Conservation (phyloP, 2,797 vertebrate genomes). For the Novumbra hubbsi region DNA sequence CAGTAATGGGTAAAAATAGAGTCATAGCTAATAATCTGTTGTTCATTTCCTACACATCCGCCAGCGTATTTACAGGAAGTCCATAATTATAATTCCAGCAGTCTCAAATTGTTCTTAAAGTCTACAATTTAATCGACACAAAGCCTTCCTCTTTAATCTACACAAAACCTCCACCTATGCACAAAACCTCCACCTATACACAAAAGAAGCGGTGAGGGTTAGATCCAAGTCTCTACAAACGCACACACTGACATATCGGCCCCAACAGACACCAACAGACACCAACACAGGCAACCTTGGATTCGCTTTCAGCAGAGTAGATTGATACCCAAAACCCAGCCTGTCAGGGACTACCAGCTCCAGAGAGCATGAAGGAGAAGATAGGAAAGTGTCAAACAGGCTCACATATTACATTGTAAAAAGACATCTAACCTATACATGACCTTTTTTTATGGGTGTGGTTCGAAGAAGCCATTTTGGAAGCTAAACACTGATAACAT, state of each 20-base stretch:
- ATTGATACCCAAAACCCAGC: background rate
- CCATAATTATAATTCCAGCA: background rate
- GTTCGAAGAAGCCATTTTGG: conserved; percentile 26
- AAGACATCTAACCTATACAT: background rate
- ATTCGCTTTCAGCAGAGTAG: background rate
- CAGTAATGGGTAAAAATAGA: background rate
- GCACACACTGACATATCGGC: background rate
- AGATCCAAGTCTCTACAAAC: background rate
- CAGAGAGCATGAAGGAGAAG: background rate
- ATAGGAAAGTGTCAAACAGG: background rate
- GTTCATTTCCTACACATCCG: background rate
- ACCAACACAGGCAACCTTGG: background rate
- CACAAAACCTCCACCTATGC: background rate
- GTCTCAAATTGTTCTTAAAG: background rate
- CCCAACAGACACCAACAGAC: background rate
- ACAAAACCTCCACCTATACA: background rate
- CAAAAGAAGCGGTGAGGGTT: background rate
- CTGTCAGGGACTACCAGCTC: background rate
- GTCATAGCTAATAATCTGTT: background rate
- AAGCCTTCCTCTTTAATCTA: too few relatives aligned
- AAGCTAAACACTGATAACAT: conserved; percentile 48
- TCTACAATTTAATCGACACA: background rate
- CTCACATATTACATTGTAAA: background rate
- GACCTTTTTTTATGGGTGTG: background rate
- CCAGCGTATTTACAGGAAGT: background rate